Conservation (phyloP, 1,140 invertebrate genomes). For the Brachionus rubens region DNA sequence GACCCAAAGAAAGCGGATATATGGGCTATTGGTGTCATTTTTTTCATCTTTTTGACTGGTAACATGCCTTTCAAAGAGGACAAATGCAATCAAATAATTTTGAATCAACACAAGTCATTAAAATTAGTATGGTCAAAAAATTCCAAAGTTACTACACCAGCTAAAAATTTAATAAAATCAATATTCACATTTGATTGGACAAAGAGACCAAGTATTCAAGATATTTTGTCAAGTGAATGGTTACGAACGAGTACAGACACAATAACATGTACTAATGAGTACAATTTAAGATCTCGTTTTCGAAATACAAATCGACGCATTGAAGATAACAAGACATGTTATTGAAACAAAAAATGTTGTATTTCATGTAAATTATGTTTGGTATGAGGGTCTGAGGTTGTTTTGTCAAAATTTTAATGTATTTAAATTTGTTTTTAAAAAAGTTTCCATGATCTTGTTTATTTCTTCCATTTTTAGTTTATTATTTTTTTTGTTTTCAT, state of each 20-base stretch:
- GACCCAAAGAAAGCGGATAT: constrained; percentile 58
- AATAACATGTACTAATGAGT: constrained; percentile 19
- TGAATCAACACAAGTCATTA: constrained; percentile 17
- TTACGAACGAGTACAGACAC: neutral
- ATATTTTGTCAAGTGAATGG: constrained; percentile 7
- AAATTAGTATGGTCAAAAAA: constrained; percentile 31
- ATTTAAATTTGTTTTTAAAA: too few relatives aligned
- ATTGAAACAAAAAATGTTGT: neutral
- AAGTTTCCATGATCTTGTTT: too few relatives aligned
- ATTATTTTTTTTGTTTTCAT: too few relatives aligned
- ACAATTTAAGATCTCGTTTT: constrained; percentile 17
- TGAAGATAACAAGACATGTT: constrained; percentile 3
- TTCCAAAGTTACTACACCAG: neutral
- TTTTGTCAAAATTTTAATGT: too few relatives aligned
- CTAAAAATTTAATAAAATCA: constrained; percentile 12
- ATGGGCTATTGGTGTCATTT: constrained; percentile 60
- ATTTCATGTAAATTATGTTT: too few relatives aligned
- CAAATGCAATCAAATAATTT: constrained; percentile 40
- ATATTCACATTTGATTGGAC: constrained; percentile 44
- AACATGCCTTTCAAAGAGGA: constrained; percentile 47
- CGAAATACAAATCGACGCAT: constrained; percentile 14
- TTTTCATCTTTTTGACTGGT: constrained; percentile 50
- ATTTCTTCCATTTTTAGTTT: too few relatives aligned
- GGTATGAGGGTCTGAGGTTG: too few relatives aligned
- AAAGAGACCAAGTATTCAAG: constrained; percentile 28